Evolutionary conservation across 2,888 invertebrate species (phyloP).

Genomic region (Ashinkailepas kermadecensis): DNA sequence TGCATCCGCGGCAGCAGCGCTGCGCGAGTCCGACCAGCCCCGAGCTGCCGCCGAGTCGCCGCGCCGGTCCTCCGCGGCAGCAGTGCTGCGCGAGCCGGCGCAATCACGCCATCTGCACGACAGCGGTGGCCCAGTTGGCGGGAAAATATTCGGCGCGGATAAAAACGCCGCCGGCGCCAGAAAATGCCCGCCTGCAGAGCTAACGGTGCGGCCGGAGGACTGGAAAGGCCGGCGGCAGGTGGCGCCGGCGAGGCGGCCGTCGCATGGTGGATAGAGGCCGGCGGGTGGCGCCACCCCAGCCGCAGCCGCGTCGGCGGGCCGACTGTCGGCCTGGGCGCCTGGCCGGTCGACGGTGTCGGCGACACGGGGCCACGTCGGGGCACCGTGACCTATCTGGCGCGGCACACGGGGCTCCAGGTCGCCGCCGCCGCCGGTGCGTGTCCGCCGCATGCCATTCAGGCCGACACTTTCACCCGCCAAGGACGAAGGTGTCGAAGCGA

Average conservation of each 20-base stretch:
- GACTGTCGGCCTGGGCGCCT: too few relatives aligned
- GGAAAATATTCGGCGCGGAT: too few relatives aligned
- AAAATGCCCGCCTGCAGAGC: not conserved
- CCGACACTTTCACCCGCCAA: constrained; percentile 4
- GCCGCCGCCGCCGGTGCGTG: not conserved
- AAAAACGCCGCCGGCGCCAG: not conserved
- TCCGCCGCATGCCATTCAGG: not conserved
- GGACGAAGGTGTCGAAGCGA: not conserved
- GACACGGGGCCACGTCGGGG: not conserved
- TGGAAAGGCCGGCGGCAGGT: not conserved
- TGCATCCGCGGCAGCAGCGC: not conserved
- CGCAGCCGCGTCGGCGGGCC: too few relatives aligned
- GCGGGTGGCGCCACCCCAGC: too few relatives aligned
- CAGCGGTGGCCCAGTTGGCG: too few relatives aligned
- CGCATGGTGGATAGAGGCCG: too few relatives aligned
- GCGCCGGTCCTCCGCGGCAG: not conserved
- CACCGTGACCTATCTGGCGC: not conserved
- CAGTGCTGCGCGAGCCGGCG: not conserved
- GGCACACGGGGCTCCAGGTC: not conserved
- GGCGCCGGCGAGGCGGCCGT: not conserved
- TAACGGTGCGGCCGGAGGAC: not conserved
- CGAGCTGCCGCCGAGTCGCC: not conserved
- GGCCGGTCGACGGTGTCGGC: too few relatives aligned
- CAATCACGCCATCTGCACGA: too few relatives aligned
- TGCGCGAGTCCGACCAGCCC: not conserved